Base-by-base conservation (phyloP, 2,888 invertebrate genomes). In the Cyclophora albipunctata region DNA sequence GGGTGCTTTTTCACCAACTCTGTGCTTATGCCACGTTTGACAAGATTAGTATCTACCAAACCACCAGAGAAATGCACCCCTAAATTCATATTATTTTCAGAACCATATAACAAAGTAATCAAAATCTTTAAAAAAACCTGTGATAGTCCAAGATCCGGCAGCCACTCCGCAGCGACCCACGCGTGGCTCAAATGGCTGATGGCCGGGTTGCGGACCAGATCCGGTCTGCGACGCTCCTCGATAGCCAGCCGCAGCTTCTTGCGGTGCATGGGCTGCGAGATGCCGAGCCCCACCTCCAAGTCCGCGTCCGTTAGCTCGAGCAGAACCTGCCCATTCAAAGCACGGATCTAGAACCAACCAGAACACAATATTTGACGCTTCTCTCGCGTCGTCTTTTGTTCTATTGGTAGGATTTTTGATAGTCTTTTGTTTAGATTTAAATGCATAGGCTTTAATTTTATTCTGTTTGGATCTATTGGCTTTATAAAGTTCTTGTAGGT, bases 141-240 rank as follows among this genome's bases (percentile, higher is more conserved):
- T 5, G 96, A 92, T 50, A 98, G 86, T 51, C 98, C 98, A 48
- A 98, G 91, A 74, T 97, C 97, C 1, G 96, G 95, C 62, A 98
- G 84, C 96, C 97, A 98, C 74, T 96, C 96, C 47, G 95, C 94
- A 35, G 96, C 95, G 40, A 98, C 96, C 97, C 98, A 98, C 20
- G 95, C 95, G 79, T 97, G 97, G 46, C 95, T 94, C 56, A 98
- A 90, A 70, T 95, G 94, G 6, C 95, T 94, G 64, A 97, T 96
- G 71, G 93, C 94, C 1, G 96, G 96, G 84, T 96, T 97, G 62
- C 96, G 92, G 69, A 96, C 95, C 61, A 95, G 90, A 62, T 95
- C 93, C 0, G 97, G 97, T 62, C 97, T 93, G 47, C 97, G 89
- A 61, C 97, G 94, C 79, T 98, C 97, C 75, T 98, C 98, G 60